Evolutionary conservation across 2,888 invertebrate genomes (phyloP), one percentile per base, ranked within the genome.

Genomic region (Hecatera dysodea): DNA sequence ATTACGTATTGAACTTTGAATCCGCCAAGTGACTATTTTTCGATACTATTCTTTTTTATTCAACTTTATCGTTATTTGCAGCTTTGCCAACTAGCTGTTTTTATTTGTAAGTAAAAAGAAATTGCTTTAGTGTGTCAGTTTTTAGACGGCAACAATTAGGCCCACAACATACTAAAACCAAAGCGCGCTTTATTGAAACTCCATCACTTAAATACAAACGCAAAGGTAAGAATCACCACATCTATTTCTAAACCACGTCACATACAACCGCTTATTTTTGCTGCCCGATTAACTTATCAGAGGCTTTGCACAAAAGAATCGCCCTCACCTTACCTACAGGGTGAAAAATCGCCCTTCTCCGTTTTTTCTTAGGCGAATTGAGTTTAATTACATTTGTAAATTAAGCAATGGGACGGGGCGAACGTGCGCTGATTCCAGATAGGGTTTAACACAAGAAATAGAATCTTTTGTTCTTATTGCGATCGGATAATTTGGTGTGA

Each of bases 371-470:
- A 65, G 62, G 67, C 71, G 39, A 78, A 67, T 63, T 52, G 67
- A 80, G 75, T 83, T 84, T 85, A 84, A 84, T 84, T 84, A 85
- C 84, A 80, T 84, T 84, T 84, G 84, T 84, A 85, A 84, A 84
- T 84, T 84, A 84, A 84, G 85, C 84, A 85, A 78, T 80, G 85
- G 82, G 83, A 81, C 82, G 66, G 74, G 65, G 44, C 24, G 39
- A 71, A 85, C 84, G 84, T 84, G 84, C 69, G 50, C 48, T 64
- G 84, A 53, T 62, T 85, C 24, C 65, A 71, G 72, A 84, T 83
- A 66, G 75, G 69, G 63, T 71, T 76, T 71, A 78, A 75, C 67
- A 50, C 64, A 69, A 73, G 71, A 77, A 84, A 84, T 84, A 82
- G 84, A 84, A 83, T 84, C 82, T 85, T 83, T 83, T 83, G 78